Base-by-base conservation (phyloP, 1,140 invertebrate genomes). In the Coptotermes formosanus region DNA sequence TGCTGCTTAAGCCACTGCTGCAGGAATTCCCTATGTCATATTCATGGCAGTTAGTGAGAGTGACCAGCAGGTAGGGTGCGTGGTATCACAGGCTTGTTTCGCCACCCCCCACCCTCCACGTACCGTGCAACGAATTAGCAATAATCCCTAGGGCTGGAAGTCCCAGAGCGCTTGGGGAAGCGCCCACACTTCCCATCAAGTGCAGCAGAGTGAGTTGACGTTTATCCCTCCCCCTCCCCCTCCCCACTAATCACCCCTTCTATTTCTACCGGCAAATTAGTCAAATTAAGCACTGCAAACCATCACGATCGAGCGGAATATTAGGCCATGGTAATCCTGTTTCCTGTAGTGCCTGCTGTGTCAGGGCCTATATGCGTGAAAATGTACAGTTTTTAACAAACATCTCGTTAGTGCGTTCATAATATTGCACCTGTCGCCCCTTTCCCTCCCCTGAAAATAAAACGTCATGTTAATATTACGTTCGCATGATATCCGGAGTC, bases 261-360 rank as follows among this genome's bases (percentile, higher is more conserved):
- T 75, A 75, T 75, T 75, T 75, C 64, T 14, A 30, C 64, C 64
- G 64, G 64, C 64, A 75, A 75, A 75, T 75, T 75, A 75, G 64
- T 75, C 64, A 75, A 75, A 75, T 75, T 75, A 75, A 75, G 64
- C 64, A 75, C 64, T 75, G 64, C 64, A 75, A 75, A 75, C 64
- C 64, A 75, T 75, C 8, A 75, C n/a, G 64, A 30, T 75, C 25
- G 64, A 30, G n/a, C 64, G 64, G 25, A 16, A 75, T 75, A 75
- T 75, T 75, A 30, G 64, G 25, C 64, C 64, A 30, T n/a, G n/a
- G 64, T 75, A 75, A 75, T 75, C 64, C 64, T 30, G n/a, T 30
- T n/a, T 16, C n/a, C 64, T 75, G n/a, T 30, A 30, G 64, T 30
- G n/a, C 16, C 25, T n/a, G 64, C 16, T 30, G 9, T 7, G 25